Base-by-base conservation (phyloP, 2,888 invertebrate species). In the Calameuta pallipes region DNA sequence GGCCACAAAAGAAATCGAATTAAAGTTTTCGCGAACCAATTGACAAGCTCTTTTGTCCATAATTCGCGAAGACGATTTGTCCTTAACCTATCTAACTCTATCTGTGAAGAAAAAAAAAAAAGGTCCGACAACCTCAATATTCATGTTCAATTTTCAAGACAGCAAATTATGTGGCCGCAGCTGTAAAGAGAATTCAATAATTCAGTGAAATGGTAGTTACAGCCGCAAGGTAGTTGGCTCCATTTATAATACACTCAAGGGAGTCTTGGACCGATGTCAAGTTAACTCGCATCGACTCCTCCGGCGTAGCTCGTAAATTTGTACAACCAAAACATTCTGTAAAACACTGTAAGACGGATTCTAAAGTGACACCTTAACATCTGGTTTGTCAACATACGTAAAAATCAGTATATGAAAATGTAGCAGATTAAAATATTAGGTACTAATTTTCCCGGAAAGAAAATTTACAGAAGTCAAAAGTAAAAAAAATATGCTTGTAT, bases 191-290 rank as follows among this genome's bases (percentile, higher is more conserved):
- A 30, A 36, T 36, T 74, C 74, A 34, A 74, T 74, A 74, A 74
- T 74, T 74, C 74, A 36, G 30, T 31, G 23, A 71, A 37, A 34
- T 34, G 36, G 74, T 74, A 36, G 74, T 74, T 74, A 74, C 36
- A 30, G 37, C 12, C 36, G 36, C 74, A 13, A 30, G 74, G 74
- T 34, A 74, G 74, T 74, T 36, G 34, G 35, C 74, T 74, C 30
- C 74, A 36, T 74, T 74, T 74, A 74, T 74, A 74, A 23, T 36
- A 31, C 36, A 33, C 36, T 34, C 35, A 11, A n/a, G 36, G 30
- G 36, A 36, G 11, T 36, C 37, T 30, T 36, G 74, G 74, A 74
- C 35, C 74, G 74, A 74, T 74, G 23, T 74, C n/a, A 71, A 71
- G 71, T 30, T 71, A 71, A 71, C 71, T 71, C 56, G 56, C 56